Evolutionary conservation across 23 tunicate species (phyloP).

Genomic region (Diplosoma virens): DNA sequence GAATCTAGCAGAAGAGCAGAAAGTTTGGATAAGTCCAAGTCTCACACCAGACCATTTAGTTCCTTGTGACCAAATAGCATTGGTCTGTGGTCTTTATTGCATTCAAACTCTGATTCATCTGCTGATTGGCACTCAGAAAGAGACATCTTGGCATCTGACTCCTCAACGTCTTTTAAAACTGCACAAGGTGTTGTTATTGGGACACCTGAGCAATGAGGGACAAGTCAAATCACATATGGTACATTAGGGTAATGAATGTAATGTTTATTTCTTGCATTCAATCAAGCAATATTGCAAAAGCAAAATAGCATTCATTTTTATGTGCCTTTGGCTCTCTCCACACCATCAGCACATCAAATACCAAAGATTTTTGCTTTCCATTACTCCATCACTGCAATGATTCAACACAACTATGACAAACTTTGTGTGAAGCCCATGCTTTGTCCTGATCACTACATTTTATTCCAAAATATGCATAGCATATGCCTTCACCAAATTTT

Average conservation of each 20-base stretch:
- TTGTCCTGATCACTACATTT: slow-evolving; percentile 23
- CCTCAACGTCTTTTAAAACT: too few species aligned
- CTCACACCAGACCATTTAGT: slow-evolving; percentile 1
- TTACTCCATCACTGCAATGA: slow-evolving; percentile 11
- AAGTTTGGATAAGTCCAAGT: neutral
- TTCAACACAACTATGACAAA: slow-evolving; percentile 14
- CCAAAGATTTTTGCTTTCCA: slow-evolving; percentile 14
- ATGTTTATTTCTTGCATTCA: too few species aligned
- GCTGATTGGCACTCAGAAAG: neutral
- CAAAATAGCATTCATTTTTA: slow-evolving; percentile 10
- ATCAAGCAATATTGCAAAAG: slow-evolving; percentile 3
- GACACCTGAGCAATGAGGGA: slow-evolving; percentile 18
- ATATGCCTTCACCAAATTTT: neutral
- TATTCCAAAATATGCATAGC: slow-evolving; percentile 8
- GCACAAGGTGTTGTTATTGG: too few species aligned
- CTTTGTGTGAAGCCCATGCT: slow-evolving; percentile 42
- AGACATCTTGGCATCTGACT: too few species aligned
- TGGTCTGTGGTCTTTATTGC: neutral
- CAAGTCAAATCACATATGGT: slow-evolving; percentile 1
- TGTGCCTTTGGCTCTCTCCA: slow-evolving; percentile 25
- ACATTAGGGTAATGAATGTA: neutral
- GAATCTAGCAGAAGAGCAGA: slow-evolving; percentile 12
- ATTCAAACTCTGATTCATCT: too few species aligned
- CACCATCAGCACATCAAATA: slow-evolving; percentile 13
- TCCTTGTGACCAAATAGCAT: neutral